phyloP scores from a whole-genome alignment of 2,888 invertebrate genomes.

The Noctua pronuba region DNA sequence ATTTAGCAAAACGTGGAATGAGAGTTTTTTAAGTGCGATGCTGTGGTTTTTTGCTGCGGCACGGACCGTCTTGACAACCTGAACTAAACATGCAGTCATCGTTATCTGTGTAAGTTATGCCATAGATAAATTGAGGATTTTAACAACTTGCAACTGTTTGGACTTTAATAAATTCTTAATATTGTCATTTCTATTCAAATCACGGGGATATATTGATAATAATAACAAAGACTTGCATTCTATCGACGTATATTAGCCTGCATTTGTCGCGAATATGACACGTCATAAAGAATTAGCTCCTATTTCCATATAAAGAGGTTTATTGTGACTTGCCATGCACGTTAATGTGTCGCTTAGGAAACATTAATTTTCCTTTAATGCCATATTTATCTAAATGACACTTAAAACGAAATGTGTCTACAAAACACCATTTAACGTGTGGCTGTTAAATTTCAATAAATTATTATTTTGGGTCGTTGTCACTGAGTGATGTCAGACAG shows the following conservation, averaged over 20 bases:
- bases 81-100: slow-evolving; percentile 21
- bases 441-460: slow-evolving; percentile 80
- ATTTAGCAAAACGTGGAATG: slow-evolving; percentile 42
- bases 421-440: slow-evolving; percentile 50
- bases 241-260: neutral
- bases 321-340: slow-evolving; percentile 16
- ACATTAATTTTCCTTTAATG: slow-evolving; percentile 43
- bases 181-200: slow-evolving; percentile 22
- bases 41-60: slow-evolving; percentile 25
- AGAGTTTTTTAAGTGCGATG: slow-evolving; percentile 21
- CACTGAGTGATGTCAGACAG: slow-evolving; percentile 86
- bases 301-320: slow-evolving; percentile 38
- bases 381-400: slow-evolving; percentile 27
- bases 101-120: slow-evolving; percentile 13
- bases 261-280: slow-evolving; percentile 33
- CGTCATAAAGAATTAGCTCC: slow-evolving; percentile 21
- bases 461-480: slow-evolving; percentile 87
- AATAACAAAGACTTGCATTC: slow-evolving; percentile 35
- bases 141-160: slow-evolving; percentile 1
- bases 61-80: slow-evolving; percentile 29
- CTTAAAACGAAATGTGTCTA: slow-evolving; percentile 30
- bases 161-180: slow-evolving; percentile 6
- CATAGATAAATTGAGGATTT: slow-evolving; percentile 14
- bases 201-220: slow-evolving; percentile 11
- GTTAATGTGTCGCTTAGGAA: slow-evolving; percentile 14